Evolutionary conservation across 2,797 vertebrate genomes (phyloP).

Genomic region (Rhinella marina): DNA sequence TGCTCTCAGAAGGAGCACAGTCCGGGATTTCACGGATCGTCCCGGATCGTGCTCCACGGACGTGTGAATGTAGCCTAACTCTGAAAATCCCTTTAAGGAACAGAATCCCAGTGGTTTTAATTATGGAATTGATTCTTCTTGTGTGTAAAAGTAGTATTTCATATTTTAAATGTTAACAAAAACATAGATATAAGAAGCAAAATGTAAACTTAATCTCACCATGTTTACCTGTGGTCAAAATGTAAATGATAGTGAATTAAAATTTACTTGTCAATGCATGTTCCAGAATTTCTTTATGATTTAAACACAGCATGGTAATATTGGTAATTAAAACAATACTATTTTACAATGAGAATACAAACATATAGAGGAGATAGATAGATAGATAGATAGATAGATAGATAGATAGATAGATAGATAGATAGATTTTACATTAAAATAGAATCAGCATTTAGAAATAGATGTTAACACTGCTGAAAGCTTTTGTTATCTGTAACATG

Average conservation of each 20-base stretch:
- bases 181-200: background rate
- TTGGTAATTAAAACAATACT: background rate
- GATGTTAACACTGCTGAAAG: too few species aligned
- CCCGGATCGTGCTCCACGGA: too few species aligned
- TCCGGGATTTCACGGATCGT: too few species aligned
- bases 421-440: background rate
- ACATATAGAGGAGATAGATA: background rate
- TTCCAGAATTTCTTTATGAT: background rate
- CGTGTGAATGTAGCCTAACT: too few species aligned
- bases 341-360: background rate
- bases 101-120: too few species aligned
- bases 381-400: slow-evolving; percentile 16
- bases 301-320: background rate
- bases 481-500: too few species aligned
- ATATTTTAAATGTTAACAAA: background rate
- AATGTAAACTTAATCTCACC: slow-evolving; percentile 11
- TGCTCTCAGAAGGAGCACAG: too few species aligned
- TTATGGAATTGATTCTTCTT: background rate
- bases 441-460: background rate
- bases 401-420: slow-evolving; percentile 1
- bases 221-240: slow-evolving; percentile 10
- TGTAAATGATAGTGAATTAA: background rate
- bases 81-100: background rate
- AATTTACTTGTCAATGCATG: background rate
- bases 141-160: background rate